A percentile compares a stretch with the other conserved stretches of the same genome.
phyloP scores from a whole-genome alignment of 2,113 vertebrate species.

The Microtus montanus region DNA sequence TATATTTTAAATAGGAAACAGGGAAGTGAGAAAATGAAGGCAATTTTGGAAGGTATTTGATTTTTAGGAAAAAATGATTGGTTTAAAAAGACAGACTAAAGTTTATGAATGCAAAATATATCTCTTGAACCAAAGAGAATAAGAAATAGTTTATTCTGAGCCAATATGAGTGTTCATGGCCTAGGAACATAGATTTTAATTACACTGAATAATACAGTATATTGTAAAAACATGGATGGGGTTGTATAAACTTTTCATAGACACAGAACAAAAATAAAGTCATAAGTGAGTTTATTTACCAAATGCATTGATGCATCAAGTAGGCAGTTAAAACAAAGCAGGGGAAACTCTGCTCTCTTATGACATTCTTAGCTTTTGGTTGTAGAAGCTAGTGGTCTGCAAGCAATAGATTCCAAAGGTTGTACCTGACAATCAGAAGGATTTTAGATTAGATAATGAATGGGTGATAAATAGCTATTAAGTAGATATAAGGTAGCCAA shows the following conservation, averaged over 20 bases:
- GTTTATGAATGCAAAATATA: not conserved
- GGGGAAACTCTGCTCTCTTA: not conserved
- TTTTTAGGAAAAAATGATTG: not conserved
- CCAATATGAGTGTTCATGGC: not conserved
- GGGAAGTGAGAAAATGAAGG: not conserved
- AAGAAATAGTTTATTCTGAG: not conserved
- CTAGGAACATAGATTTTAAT: not conserved
- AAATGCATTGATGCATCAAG: not conserved
- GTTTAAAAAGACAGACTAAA: not conserved
- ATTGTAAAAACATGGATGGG: not conserved
- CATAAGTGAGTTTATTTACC: not conserved
- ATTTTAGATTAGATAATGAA: not conserved
- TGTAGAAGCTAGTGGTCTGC: not conserved
- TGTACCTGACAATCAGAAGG: not conserved
- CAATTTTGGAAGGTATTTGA: not conserved
- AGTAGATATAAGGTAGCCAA: not conserved
- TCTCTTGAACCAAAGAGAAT: not conserved
- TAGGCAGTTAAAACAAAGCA: not conserved
- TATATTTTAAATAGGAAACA: not conserved
- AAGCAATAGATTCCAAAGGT: not conserved
- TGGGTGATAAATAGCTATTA: not conserved
- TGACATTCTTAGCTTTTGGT: not conserved
- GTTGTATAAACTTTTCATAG: not conserved
- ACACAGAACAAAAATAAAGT: not conserved
- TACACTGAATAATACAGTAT: not conserved